Evolutionary conservation across 2,888 invertebrate species (phyloP), one percentile per base, ranked within the genome.

Genomic region (Antheraea assamensis): DNA sequence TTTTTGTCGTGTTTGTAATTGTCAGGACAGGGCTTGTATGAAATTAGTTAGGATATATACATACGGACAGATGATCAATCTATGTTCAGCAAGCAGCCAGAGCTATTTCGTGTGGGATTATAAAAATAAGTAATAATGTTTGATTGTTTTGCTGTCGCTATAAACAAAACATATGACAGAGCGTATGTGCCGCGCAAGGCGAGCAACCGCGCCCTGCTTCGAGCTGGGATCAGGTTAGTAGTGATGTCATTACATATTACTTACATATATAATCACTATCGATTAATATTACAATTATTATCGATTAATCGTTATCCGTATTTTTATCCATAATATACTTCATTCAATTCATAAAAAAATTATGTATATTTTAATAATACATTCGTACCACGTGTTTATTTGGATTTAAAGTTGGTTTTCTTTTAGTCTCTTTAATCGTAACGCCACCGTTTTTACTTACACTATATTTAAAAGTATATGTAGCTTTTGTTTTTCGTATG

Each of bases 151-250:
- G 81, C 77, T 76, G 73, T 75, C 84, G 64, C 66, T 86, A 84
- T 82, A 58, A 52, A 72, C 58, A 76, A 76, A 68, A 77, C 75
- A 75, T 76, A 77, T 78, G 78, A 80, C 81, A 80, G 83, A 83
- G 71, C 74, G 64, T 85, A 79, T 87, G 81, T 82, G 82, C 77
- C 78, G 84, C 77, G 81, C 88, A 88, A 88, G 88, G 88, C 85
- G 76, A 88, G 80, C 87, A 78, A 80, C 89, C 89, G 87, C 90
- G 86, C 90, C 89, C 85, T 77, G 79, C 71, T 75, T 77, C 75
- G 79, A 78, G 47, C 61, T 8, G 61, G 78, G 79, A 81, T 79
- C 82, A 78, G 78, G 76, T 78, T 73, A 47, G 31, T 81, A 85
- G 85, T 79, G 80, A 75, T 78, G 82, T 61, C 71, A 76, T 74